Base-by-base conservation (phyloP, 2,888 invertebrate genomes). In the Alviniconcha strummeri region DNA sequence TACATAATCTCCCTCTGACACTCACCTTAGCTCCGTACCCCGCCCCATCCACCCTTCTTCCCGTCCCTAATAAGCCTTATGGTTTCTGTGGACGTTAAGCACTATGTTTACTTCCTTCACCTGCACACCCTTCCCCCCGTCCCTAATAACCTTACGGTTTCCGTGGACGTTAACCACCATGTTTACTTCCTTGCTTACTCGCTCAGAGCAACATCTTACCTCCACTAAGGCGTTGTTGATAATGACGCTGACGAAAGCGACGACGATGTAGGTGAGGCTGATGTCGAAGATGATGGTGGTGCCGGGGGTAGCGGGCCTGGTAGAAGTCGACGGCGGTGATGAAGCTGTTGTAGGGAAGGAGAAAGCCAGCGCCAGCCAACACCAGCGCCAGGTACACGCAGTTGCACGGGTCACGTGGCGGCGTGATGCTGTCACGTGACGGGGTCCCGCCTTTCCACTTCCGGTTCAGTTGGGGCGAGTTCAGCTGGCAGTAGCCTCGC, bases 321-420 rank as follows among this genome's bases (percentile, higher is more conserved):
- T 97, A 98, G 94, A 97, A 98, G 94, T 98, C 98, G 89, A 97
- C 97, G 11, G 98, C 98, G 94, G 97, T 97, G 92, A 98, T 97
- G 93, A 98, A 98, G 93, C 97, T 97, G 95, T 98, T 98, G 94
- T 97, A 98, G 13, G 98, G 98, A 86, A 98, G 95, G 80, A 98
- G 95, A 93, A 98, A 98, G 75, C 98, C 98, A 88, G 97, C 96
- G 19, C 98, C 98, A 57, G 97, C 97, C 84, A 97, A 95, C 82
- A 97, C 95, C 86, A 98, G 95, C 0, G 96, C 96, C 86, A 96
- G 91, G 92, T 96, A 97, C 85, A 97, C 96, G 81, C 95, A 95
- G 93, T 96, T 96, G 93, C 95, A 96, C 13, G 85, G 84, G 83
- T 88, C 87, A 13, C 83, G 77, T 13, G 87, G 87, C 7, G 87